These are phyloP conservation scores for Lasioglossum vierecki DNA, from an alignment of 2,888 invertebrate species.

Conservation along the genomic window DNA sequence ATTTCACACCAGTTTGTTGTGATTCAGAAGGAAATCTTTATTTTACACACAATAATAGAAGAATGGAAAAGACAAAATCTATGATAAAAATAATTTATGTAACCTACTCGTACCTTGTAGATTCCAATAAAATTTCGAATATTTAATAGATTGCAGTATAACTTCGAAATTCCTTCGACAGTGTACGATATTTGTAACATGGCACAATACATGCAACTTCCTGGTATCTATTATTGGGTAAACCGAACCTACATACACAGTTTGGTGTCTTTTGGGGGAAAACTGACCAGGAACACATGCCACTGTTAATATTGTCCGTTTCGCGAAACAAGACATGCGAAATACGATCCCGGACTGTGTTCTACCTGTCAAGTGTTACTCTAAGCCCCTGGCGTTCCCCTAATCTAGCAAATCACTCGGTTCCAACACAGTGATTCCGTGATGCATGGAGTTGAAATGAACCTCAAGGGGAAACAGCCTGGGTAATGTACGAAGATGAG, in stretches of 20 bases:
- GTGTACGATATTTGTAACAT: too few relatives aligned
- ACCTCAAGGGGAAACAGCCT: conserved; percentile 30
- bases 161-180: too few relatives aligned
- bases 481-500: conserved; percentile 27
- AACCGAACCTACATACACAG: neutral
- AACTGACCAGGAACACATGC: conserved; percentile 19
- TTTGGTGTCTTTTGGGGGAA: neutral
- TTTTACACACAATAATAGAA: too few relatives aligned
- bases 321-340: conserved; percentile 43
- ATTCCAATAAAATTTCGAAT: too few relatives aligned
- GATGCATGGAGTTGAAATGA: conserved; percentile 55
- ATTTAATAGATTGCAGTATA: too few relatives aligned
- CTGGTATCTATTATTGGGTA: neutral
- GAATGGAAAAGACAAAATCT: too few relatives aligned
- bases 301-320: neutral
- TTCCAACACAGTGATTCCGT: conserved; percentile 53
- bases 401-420: conserved; percentile 61
- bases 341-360: conserved; percentile 31
- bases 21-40: too few relatives aligned
- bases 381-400: conserved; percentile 50
- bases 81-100: too few relatives aligned
- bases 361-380: conserved; percentile 49
- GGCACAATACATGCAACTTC: neutral
- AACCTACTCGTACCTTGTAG: too few relatives aligned
- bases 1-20: too few relatives aligned